Evolutionary conservation across 2,113 vertebrate species (phyloP).

Genomic region (Numenius arquata): DNA sequence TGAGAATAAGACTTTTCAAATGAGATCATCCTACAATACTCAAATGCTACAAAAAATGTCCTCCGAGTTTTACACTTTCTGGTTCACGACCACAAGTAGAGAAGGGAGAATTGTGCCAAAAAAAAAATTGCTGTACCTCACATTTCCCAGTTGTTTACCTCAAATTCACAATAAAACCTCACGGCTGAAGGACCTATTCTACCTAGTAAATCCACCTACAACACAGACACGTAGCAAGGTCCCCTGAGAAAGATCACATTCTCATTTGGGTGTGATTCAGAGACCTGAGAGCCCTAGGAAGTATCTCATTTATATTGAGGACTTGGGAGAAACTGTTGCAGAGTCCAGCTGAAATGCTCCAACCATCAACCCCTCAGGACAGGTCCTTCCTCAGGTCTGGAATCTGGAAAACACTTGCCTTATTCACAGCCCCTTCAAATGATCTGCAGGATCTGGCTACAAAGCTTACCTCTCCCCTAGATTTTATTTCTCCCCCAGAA

Average conservation of each 20-base stretch:
- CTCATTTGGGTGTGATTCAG: not conserved
- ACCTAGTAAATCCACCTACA: not conserved
- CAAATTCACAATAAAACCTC: not conserved
- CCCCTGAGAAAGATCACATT: not conserved
- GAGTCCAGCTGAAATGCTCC: not conserved
- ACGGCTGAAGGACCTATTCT: not conserved
- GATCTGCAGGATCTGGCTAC: conserved; percentile 43
- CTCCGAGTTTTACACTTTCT: not conserved
- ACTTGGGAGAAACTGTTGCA: not conserved
- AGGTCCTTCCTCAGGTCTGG: not conserved
- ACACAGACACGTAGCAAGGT: not conserved
- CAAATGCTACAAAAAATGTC: not conserved
- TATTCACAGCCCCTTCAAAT: conserved; percentile 8
- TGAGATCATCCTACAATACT: not conserved
- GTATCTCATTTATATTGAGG: not conserved
- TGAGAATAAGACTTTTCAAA: not conserved
- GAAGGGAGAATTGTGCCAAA: not conserved
- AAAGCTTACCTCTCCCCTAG: not conserved
- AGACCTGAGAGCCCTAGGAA: not conserved
- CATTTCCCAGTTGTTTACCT: not conserved
- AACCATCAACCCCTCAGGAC: not conserved
- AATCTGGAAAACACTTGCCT: conserved; percentile 27
- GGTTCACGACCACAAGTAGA: not conserved
- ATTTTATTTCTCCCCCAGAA: conserved; percentile 37
- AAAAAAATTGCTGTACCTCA: not conserved